A percentile compares a stretch with the other conserved stretches of the same genome.
phyloP scores from a whole-genome alignment of 2,888 invertebrate genomes.

The Ichneumoninae sp. region DNA sequence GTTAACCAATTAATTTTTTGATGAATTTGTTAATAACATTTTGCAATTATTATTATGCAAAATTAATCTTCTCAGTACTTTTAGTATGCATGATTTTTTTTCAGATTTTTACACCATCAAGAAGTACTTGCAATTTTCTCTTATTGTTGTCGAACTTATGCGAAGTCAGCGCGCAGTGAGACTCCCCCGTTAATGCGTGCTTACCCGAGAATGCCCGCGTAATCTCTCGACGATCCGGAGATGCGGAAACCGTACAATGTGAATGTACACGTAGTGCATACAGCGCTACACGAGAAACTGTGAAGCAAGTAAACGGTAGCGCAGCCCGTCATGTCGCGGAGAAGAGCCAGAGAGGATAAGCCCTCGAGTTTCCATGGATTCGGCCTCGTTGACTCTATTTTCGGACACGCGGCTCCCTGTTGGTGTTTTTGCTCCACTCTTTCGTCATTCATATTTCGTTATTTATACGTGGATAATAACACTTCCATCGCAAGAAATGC shows the following conservation, averaged over 20 bases:
- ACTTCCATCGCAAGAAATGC: slow-evolving; percentile 17
- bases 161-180: too few relatives aligned
- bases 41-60: too few relatives aligned
- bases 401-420: background rate
- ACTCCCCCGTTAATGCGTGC: background rate
- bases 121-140: too few relatives aligned
- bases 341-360: slow-evolving; percentile 9
- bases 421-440: background rate
- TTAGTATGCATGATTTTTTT: too few relatives aligned
- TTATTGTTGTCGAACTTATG: too few relatives aligned
- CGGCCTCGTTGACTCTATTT: slow-evolving; percentile 15
- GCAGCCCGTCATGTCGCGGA: slow-evolving; percentile 14
- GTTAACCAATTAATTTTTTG: too few relatives aligned
- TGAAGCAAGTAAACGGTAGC: slow-evolving; percentile 43
- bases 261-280: background rate
- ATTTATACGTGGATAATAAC: slow-evolving; percentile 5
- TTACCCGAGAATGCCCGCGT: background rate
- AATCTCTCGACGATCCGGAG: slow-evolving; percentile 5
- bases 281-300: background rate
- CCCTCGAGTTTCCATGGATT: slow-evolving; percentile 7
- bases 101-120: too few relatives aligned
- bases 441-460: background rate
- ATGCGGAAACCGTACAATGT: background rate
- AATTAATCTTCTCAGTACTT: too few relatives aligned
- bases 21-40: too few relatives aligned